These are phyloP conservation scores for Pasiphila rectangulata DNA, from an alignment of 2,888 invertebrate genomes.

Conservation along the genomic window DNA sequence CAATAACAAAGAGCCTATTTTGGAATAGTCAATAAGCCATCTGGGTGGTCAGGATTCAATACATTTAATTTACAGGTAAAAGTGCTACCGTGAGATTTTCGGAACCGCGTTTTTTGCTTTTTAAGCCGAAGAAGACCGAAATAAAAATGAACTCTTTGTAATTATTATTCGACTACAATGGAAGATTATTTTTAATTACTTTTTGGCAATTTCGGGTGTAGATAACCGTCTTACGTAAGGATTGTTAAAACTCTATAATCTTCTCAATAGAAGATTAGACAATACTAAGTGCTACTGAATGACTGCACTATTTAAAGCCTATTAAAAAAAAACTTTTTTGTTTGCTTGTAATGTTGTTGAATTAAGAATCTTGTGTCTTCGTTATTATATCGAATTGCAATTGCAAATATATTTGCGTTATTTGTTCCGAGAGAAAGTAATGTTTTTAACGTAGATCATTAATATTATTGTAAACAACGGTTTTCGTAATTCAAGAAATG, in stretches of 20 bases:
- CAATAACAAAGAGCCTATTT: conserved; percentile 5
- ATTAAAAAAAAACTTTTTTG: no score
- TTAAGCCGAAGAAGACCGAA: neutral
- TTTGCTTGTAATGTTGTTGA: no score
- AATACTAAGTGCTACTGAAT: no score
- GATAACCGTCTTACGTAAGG: conserved; percentile 48
- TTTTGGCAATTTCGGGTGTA: conserved; percentile 33
- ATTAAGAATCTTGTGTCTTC: no score
- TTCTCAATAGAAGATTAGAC: no score
- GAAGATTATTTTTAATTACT: neutral
- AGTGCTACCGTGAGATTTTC: conserved; percentile 28
- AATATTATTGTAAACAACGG: no score
- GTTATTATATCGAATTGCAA: neutral
- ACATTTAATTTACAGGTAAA: conserved; percentile 28
- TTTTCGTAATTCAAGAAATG: no score
- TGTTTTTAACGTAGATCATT: no score
- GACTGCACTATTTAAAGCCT: no score
- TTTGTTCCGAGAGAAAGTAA: no score
- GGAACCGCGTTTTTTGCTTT: neutral
- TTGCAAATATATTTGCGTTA: neutral
- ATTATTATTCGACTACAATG: conserved; percentile 2
- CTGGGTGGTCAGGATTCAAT: conserved; percentile 20
- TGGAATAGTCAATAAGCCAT: conserved; percentile 1
- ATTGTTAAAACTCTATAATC: conserved; percentile 28
- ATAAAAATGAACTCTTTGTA: neutral